A percentile compares a stretch with the other conserved stretches of the same genome.
Conservation (phyloP, 2,113 vertebrate genomes). For the Calonectris borealis region DNA sequence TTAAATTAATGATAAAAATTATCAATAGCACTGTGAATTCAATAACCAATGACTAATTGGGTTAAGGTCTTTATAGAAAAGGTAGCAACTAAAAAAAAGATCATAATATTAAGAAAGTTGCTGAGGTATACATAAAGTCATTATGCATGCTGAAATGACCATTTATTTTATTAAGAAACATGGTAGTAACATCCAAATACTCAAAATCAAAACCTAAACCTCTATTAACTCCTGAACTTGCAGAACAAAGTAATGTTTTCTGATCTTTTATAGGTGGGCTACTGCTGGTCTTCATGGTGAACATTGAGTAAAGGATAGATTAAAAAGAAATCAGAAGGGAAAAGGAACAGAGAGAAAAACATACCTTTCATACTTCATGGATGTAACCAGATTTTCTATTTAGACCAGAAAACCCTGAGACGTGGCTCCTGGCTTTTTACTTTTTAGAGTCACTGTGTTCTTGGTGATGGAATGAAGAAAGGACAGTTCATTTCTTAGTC, state of each 20-base stretch:
- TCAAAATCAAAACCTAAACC: neutral
- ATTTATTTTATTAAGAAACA: neutral
- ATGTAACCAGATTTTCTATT: neutral
- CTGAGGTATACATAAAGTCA: neutral
- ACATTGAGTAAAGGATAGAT: neutral
- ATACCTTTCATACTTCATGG: neutral
- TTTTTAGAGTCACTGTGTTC: neutral
- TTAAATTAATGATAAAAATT: neutral
- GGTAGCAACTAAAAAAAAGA: fast-evolving
- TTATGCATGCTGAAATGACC: neutral
- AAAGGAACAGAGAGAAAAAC: neutral
- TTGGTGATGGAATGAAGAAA: neutral
- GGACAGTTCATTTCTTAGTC: neutral
- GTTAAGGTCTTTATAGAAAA: neutral
- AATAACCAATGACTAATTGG: neutral
- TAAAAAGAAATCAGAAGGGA: neutral
- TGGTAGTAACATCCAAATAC: neutral
- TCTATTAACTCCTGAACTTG: neutral
- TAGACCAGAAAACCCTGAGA: neutral
- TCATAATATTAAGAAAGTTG: neutral
- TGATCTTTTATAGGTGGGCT: neutral
- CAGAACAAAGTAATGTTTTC: neutral
- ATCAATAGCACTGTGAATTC: neutral
- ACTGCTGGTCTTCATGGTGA: neutral
- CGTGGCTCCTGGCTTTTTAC: neutral